Conservation (phyloP, 2,888 invertebrate species). For the Gari tellinella region DNA sequence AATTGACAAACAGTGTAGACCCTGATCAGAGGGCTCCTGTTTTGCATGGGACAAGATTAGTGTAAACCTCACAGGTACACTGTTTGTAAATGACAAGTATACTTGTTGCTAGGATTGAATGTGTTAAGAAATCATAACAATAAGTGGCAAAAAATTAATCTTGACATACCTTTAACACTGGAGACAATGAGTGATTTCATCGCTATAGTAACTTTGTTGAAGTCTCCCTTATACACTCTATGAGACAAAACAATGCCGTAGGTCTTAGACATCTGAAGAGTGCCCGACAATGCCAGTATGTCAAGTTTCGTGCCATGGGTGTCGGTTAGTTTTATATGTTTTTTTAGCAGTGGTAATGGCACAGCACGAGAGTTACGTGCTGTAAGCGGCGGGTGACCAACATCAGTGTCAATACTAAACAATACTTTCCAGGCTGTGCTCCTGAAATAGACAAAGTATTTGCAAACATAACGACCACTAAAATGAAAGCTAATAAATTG, state of each 20-base stretch:
- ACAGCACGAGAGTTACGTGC: constrained; percentile 39
- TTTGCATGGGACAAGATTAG: no score
- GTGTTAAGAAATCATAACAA: no score
- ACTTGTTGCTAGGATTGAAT: no score
- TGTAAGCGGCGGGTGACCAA: constrained; percentile 16
- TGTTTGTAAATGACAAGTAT: no score
- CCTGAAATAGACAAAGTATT: constrained; percentile 23
- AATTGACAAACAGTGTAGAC: no score
- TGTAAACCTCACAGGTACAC: no score
- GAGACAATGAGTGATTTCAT: constrained; percentile 28
- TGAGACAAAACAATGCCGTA: constrained; percentile 45
- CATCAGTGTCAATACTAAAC: constrained; percentile 42
- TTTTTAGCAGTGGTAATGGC: constrained; percentile 9
- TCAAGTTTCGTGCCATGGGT: constrained; percentile 26
- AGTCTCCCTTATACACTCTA: constrained; percentile 40
- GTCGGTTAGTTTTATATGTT: constrained; percentile 32
- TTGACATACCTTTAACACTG: constrained; percentile 24
- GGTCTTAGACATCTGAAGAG: constrained; percentile 34
- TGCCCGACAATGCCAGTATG: constrained; percentile 16
- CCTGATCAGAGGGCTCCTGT: no score
- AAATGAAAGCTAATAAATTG: no score
- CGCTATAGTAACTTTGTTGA: constrained; percentile 14
- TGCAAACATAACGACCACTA: no score
- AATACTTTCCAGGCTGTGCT: constrained; percentile 40
- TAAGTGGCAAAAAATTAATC: no score